Conservation (phyloP, 2,113 vertebrate species). For the Artemisiospiza belli region DNA sequence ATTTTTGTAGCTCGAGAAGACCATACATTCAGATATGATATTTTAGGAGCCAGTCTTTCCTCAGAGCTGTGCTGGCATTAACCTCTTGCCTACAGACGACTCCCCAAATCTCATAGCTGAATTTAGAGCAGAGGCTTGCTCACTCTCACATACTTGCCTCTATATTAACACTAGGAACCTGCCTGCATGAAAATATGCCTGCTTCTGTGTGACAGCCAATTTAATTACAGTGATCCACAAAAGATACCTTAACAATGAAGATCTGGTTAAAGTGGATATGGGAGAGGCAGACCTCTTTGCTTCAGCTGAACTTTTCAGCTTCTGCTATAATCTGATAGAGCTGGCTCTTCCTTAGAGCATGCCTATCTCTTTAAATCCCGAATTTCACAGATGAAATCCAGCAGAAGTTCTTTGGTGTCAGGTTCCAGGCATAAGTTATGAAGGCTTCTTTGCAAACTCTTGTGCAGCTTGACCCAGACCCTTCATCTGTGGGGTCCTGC, state of each 20-base stretch:
- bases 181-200: background rate
- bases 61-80: constrained; percentile 27
- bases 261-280: background rate
- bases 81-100: constrained; percentile 5
- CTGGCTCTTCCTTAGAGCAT: background rate
- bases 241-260: background rate
- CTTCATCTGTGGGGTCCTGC: background rate
- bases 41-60: constrained; percentile 47
- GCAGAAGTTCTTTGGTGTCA: background rate
- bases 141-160: background rate
- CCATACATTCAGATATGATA: constrained; percentile 27
- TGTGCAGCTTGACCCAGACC: background rate
- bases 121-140: constrained; percentile 3
- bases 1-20: constrained; percentile 53
- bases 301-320: background rate
- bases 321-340: background rate
- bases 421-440: background rate
- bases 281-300: background rate
- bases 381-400: background rate
- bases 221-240: background rate
- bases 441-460: background rate
- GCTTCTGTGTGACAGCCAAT: background rate
- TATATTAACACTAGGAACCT: background rate
- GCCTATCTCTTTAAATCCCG: background rate
- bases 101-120: background rate